Conservation (phyloP, 2,113 vertebrate genomes). For the Neolamprologus hecqui region DNA sequence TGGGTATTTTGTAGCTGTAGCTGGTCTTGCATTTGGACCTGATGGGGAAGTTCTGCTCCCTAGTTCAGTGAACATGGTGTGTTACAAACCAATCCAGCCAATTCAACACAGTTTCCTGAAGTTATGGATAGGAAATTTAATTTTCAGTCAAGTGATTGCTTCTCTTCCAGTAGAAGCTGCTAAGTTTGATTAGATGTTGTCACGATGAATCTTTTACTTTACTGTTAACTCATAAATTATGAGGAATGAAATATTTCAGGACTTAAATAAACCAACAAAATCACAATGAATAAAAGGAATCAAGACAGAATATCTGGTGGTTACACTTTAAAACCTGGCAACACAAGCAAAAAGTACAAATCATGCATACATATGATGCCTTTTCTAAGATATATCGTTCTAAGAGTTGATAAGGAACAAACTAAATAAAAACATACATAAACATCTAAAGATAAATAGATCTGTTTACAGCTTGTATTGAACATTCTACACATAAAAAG, state of each 20-base stretch:
- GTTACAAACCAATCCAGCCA: slow-evolving; percentile 35
- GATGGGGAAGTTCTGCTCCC: slow-evolving; percentile 17
- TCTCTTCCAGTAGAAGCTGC: neutral
- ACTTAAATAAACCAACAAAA: neutral
- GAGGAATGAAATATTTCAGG: neutral
- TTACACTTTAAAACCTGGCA: neutral
- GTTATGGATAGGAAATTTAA: neutral
- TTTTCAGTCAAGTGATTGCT: slow-evolving; percentile 22
- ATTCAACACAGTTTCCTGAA: slow-evolving; percentile 27
- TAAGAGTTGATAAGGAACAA: neutral
- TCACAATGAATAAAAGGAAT: neutral
- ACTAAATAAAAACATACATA: neutral
- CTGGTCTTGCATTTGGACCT: slow-evolving; percentile 14
- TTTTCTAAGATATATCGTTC: neutral
- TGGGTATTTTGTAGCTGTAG: slow-evolving; percentile 10
- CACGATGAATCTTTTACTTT: neutral
- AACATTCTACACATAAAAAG: neutral
- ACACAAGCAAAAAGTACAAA: neutral
- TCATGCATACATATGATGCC: neutral
- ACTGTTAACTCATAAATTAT: neutral
- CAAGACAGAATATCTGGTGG: neutral
- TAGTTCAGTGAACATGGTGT: slow-evolving; percentile 8
- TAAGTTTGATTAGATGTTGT: slow-evolving; percentile 2
- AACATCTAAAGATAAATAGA: neutral
- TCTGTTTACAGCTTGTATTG: neutral